Evolutionary conservation across 1,140 invertebrate species (phyloP), one percentile per base, ranked within the genome.

Genomic region (Phenacoccus solenopsis): DNA sequence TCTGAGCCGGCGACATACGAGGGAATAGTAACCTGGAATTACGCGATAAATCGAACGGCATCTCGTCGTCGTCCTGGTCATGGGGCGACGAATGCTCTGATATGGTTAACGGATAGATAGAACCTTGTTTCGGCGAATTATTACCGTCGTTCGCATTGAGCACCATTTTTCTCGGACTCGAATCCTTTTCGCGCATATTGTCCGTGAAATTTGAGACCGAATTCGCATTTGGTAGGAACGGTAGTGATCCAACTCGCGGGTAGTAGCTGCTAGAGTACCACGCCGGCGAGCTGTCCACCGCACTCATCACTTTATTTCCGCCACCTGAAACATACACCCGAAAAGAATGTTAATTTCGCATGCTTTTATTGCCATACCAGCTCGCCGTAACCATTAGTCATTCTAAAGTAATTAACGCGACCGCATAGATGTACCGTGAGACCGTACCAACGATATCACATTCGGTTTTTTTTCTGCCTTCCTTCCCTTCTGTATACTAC

Each of bases 141-240:
- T 84, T 74, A 71, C 71, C 56, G 82, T 82, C 28, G 82, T 80
- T 56, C 76, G 74, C 7, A 77, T n/a, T 73, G 10, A 79, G 76
- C 75, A 84, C 78, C 87, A 89, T 88, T 80, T 89, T 89, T 76
- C 87, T 82, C 71, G 88, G 88, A 75, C 85, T 88, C 72, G 87
- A 87, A 80, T 90, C 87, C 79, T 90, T 90, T 80, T 90, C 88
- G 79, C 88, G 85, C 87, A 90, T 89, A 76, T 79, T 75, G 70
- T 71, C 57, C 49, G 69, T 16, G 10, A 68, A 69, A 21, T 69
- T 68, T 57, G 57, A 28, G 22, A 71, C 64, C 28, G 68, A 27
- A 24, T 24, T 30, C 28, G 57, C 69, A 32, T 49, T 38, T 16
- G 28, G 69, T 9, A 71, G 30, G 27, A 35, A 56, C 61, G 71